These are phyloP conservation scores for Thrips palmi DNA, from an alignment of 1,140 invertebrate species.

Conservation along the genomic window DNA sequence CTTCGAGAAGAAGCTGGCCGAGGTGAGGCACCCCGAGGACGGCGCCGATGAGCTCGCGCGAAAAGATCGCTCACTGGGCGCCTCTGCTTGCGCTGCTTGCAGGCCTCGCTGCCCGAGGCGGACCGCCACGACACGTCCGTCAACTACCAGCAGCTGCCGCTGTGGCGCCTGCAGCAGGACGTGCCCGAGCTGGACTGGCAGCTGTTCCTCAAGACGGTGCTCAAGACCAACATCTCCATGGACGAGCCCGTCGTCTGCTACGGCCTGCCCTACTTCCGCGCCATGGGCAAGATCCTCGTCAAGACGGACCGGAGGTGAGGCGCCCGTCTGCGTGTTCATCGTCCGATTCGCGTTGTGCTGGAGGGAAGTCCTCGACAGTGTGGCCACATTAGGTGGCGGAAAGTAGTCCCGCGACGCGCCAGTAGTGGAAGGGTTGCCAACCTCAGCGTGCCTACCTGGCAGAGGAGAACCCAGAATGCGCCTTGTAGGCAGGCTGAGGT, in stretches of 20 bases:
- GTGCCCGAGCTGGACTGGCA: conserved; percentile 65
- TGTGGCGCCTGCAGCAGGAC: conserved; percentile 38
- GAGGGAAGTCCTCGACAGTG: too few species aligned
- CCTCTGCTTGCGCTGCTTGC: conserved; percentile 9
- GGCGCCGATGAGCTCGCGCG: too few species aligned
- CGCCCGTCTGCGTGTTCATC: too few species aligned
- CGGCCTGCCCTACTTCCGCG: conserved; percentile 55
- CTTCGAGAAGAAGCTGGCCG: conserved; percentile 60
- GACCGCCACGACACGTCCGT: conserved; percentile 64
- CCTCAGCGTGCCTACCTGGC: too few species aligned
- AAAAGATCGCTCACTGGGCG: too few species aligned
- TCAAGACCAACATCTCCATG: conserved; percentile 39
- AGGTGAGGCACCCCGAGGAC: conserved; percentile 31
- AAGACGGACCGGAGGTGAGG: conserved; percentile 43
- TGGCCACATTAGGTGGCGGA: too few species aligned
- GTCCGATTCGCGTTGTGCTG: too few species aligned
- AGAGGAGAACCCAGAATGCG: too few species aligned
- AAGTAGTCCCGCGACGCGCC: too few species aligned
- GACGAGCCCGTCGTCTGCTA: conserved; percentile 62
- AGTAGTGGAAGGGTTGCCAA: too few species aligned
- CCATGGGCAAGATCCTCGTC: conserved; percentile 52
- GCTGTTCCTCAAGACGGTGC: conserved; percentile 48
- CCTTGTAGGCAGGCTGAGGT: too few species aligned
- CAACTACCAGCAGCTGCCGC: conserved; percentile 51
- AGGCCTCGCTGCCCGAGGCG: conserved; percentile 58